These are phyloP conservation scores for Calliopsis andreniformis DNA, from an alignment of 1,140 invertebrate genomes.

Conservation along the genomic window DNA sequence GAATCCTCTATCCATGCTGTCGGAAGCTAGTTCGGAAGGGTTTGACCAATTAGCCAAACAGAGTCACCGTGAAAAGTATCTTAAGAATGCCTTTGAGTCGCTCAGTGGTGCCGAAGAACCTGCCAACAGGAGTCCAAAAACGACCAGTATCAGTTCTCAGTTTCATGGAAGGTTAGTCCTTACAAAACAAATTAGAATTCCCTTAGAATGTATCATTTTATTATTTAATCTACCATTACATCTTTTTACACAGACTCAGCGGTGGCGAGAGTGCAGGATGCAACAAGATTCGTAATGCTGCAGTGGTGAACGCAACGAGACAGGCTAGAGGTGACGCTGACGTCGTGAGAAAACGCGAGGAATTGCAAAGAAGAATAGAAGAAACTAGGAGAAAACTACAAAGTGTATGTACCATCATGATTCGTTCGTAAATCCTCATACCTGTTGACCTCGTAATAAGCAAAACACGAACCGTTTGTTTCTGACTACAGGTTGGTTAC, in stretches of 20 bases:
- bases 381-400: conserved; percentile 94
- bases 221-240: neutral
- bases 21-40: conserved; percentile 87
- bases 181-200: neutral
- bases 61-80: conserved; percentile 86
- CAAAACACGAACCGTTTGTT: neutral
- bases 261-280: conserved; percentile 69
- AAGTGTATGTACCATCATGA: conserved; percentile 87
- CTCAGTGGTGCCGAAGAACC: conserved; percentile 85
- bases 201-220: no score
- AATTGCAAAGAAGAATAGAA: conserved; percentile 91
- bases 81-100: conserved; percentile 90
- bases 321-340: conserved; percentile 84
- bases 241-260: conserved; percentile 71
- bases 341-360: conserved; percentile 89
- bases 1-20: conserved; percentile 83
- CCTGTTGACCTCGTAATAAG: no score
- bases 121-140: conserved; percentile 70
- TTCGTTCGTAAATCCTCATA: no score
- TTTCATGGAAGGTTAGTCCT: conserved; percentile 76
- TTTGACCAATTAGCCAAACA: conserved; percentile 85
- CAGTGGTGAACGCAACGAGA: conserved; percentile 83
- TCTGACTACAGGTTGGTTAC: conserved; percentile 85
- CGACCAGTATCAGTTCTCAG: conserved; percentile 77
- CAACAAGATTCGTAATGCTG: conserved; percentile 77